Evolutionary conservation across 2,113 vertebrate genomes (phyloP).

Genomic region (Pygoscelis antarcticus): DNA sequence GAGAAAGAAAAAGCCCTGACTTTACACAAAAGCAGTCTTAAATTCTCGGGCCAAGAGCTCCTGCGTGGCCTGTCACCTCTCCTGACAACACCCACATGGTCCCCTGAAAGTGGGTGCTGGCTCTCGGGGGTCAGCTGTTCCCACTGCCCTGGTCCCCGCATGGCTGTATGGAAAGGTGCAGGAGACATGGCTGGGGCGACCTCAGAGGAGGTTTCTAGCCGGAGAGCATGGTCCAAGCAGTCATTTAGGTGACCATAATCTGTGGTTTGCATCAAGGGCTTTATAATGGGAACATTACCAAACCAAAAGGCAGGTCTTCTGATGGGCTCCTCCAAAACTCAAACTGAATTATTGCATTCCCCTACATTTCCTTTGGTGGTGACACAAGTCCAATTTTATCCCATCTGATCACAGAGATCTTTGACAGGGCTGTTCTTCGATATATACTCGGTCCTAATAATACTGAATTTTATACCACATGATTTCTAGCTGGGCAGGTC

Average conservation of each 20-base stretch:
- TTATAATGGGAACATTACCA: not conserved
- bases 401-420: not conserved
- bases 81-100: not conserved
- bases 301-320: not conserved
- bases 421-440: not conserved
- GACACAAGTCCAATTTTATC: not conserved
- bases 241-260: not conserved
- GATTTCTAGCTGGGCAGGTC: not conserved
- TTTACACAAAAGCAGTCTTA: not conserved
- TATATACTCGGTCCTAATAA: not conserved
- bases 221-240: accelerated
- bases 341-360: not conserved
- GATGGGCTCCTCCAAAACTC: not conserved
- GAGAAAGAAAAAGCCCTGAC: not conserved
- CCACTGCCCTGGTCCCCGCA: accelerated
- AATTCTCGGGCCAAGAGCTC: not conserved
- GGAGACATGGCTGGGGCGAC: not conserved
- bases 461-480: not conserved
- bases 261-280: not conserved
- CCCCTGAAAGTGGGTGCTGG: not conserved
- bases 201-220: not conserved
- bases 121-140: accelerated
- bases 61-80: not conserved
- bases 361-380: not conserved
- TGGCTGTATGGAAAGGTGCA: not conserved